phyloP scores from a whole-genome alignment of 2,797 vertebrate species.

The Enteromius paludinosus region DNA sequence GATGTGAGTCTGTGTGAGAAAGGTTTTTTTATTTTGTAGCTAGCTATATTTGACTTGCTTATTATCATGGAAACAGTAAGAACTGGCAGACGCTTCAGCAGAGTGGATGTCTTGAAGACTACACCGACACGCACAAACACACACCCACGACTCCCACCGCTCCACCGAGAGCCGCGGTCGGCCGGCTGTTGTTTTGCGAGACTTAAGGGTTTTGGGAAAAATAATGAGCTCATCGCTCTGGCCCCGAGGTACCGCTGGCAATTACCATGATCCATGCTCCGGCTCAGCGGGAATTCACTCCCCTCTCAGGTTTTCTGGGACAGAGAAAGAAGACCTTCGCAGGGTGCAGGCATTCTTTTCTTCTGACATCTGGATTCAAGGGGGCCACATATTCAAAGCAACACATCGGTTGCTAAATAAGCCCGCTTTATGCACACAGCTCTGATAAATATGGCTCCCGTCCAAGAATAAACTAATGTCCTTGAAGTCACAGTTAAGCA shows the following conservation, averaged over 20 bases:
- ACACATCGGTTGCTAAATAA: conserved; percentile 37
- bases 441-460: conserved; percentile 36
- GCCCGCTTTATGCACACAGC: conserved; percentile 38
- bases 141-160: conserved; percentile 49
- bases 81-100: conserved; percentile 38
- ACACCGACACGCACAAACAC: conserved; percentile 39
- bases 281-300: conserved; percentile 66
- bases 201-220: conserved; percentile 68
- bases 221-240: conserved; percentile 81
- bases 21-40: conserved; percentile 19
- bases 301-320: conserved; percentile 63
- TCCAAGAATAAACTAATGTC: conserved; percentile 39
- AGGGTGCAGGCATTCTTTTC: conserved; percentile 43
- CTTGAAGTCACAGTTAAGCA: conserved; percentile 28
- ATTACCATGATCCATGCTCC: conserved; percentile 77
- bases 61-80: conserved; percentile 52
- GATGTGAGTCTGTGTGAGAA: background rate
- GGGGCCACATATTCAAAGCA: conserved; percentile 38
- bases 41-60: conserved; percentile 54
- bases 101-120: conserved; percentile 35
- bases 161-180: conserved; percentile 45
- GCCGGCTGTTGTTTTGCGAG: conserved; percentile 54
- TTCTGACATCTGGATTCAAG: conserved; percentile 53
- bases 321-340: conserved; percentile 51
- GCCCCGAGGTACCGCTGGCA: conserved; percentile 73